phyloP scores from a whole-genome alignment of 2,113 vertebrate genomes.

The Plestiodon gilberti region DNA sequence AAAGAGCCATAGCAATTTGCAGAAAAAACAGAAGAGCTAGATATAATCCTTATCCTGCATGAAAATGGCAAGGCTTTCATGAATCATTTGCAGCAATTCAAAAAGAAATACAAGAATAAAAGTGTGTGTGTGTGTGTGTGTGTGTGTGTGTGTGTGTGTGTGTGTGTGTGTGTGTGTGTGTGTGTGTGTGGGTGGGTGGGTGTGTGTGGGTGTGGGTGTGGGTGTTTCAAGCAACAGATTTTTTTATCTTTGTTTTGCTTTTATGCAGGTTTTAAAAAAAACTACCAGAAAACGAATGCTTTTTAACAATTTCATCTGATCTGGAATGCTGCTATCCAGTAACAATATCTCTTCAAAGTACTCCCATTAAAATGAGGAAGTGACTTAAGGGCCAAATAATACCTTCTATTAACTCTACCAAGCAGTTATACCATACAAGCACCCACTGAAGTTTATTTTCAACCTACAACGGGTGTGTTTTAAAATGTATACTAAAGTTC shows the following conservation, averaged over 20 bases:
- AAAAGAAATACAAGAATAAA: not conserved
- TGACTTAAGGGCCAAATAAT: not conserved
- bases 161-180: too few species aligned
- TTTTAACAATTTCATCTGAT: not conserved
- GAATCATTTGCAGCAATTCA: slow-evolving; percentile 13
- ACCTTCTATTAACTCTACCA: not conserved
- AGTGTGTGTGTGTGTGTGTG: too few species aligned
- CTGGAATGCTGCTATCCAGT: not conserved
- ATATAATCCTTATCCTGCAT: not conserved
- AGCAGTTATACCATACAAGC: not conserved
- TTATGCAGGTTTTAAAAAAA: not conserved
- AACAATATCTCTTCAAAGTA: not conserved
- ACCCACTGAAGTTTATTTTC: not conserved
- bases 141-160: too few species aligned
- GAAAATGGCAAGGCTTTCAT: slow-evolving; percentile 25
- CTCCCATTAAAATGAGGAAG: not conserved
- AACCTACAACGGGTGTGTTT: not conserved
- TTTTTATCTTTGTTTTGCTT: not conserved
- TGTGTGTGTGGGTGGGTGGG: too few species aligned
- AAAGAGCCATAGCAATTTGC: slow-evolving; percentile 19
- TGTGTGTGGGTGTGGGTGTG: not conserved
- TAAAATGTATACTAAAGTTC: not conserved
- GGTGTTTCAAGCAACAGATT: too few species aligned
- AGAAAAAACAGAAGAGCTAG: slow-evolving; percentile 3
- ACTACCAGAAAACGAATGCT: not conserved